phyloP scores from a whole-genome alignment of 2,888 invertebrate species.

The Caradrina kadenii region DNA sequence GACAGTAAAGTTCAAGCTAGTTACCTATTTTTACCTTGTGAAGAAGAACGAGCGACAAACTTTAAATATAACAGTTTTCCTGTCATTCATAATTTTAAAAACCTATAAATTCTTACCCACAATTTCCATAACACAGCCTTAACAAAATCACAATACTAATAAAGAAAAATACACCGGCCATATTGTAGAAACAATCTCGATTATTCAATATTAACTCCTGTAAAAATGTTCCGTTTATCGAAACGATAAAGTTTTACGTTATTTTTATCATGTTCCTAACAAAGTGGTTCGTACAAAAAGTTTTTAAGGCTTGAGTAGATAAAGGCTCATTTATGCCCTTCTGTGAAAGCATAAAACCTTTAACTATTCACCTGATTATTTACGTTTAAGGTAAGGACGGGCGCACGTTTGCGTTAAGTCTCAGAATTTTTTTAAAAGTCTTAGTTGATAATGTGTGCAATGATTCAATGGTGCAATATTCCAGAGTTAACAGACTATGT shows the following conservation, averaged over 20 bases:
- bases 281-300: constrained; percentile 57
- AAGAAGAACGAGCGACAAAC: too few relatives aligned
- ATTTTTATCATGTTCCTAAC: constrained; percentile 60
- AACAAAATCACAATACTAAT: background rate
- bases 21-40: too few relatives aligned
- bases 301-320: constrained; percentile 58
- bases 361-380: constrained; percentile 70
- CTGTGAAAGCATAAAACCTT: constrained; percentile 64
- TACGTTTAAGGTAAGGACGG: constrained; percentile 49
- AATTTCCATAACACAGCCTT: background rate
- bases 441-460: too few relatives aligned
- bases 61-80: too few relatives aligned
- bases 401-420: constrained; percentile 30
- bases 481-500: too few relatives aligned
- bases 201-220: constrained; percentile 33
- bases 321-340: constrained; percentile 65
- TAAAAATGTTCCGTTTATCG: constrained; percentile 44
- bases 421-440: background rate
- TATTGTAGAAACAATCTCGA: constrained; percentile 21
- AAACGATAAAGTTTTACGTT: constrained; percentile 50
- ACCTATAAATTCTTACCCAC: too few relatives aligned
- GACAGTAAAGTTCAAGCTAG: too few relatives aligned
- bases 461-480: too few relatives aligned
- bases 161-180: constrained; percentile 3
- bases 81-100: too few relatives aligned